These are phyloP conservation scores for Pandemis heparana DNA, from an alignment of 2,888 invertebrate genomes.

Conservation along the genomic window DNA sequence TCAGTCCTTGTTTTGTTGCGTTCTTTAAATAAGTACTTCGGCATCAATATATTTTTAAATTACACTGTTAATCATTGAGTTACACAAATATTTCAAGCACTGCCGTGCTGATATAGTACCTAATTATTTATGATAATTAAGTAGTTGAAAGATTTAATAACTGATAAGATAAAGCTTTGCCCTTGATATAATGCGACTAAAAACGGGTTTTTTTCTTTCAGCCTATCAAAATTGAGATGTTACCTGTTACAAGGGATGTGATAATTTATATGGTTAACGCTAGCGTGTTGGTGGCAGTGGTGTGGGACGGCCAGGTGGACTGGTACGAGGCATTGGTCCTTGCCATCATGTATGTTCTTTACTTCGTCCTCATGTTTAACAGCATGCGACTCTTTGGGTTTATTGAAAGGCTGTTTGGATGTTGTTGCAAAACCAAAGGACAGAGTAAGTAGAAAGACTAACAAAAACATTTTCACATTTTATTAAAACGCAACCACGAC, in stretches of 20 bases:
- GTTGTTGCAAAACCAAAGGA: conserved; percentile 47
- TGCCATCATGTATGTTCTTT: conserved; percentile 89
- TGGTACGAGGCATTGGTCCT: conserved; percentile 93
- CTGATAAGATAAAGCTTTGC: conserved; percentile 1
- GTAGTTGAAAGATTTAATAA: not conserved
- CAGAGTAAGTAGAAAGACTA: conserved; percentile 49
- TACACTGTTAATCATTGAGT: not conserved
- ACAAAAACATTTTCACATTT: not conserved
- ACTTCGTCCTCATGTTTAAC: conserved; percentile 91
- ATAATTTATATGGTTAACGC: conserved; percentile 91
- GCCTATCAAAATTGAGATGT: conserved; percentile 92
- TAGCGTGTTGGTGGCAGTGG: conserved; percentile 88
- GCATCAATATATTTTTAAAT: not conserved
- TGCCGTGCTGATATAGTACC: not conserved
- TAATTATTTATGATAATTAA: conserved; percentile 1
- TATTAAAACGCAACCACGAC: not conserved
- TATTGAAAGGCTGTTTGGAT: conserved; percentile 54
- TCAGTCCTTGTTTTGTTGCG: not conserved
- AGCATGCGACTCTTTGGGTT: conserved; percentile 80
- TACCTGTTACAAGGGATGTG: conserved; percentile 93
- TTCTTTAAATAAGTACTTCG: not conserved
- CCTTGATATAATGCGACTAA: not conserved
- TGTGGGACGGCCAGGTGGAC: conserved; percentile 91
- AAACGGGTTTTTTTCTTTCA: conserved; percentile 62
- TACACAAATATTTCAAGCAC: not conserved